Base-by-base conservation (phyloP, 1,140 invertebrate genomes). In the Heliconius melpomene region DNA sequence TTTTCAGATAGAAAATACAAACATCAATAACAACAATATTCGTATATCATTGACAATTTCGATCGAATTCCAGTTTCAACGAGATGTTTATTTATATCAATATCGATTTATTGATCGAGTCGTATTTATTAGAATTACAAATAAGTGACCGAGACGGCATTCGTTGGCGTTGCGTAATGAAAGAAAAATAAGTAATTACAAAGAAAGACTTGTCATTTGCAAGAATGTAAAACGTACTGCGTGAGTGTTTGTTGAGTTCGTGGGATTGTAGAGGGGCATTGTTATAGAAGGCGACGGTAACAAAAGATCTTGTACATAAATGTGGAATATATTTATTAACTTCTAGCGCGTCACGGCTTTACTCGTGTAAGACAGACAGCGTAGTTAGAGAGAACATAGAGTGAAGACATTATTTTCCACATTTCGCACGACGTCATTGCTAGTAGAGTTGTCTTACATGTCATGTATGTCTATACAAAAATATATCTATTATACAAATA, bases 111-210 rank as follows among this genome's bases (percentile, higher is more conserved):
- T 75, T 29, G 73, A 79, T n/a, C 78, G 38, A 75, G 72, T 75
- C 20, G 36, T 71, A 70, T 70, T 52, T 74, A 79, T 79, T 79
- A 75, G 73, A 79, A 79, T 79, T 75, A 79, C 78, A 75, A 79
- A 79, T 79, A 9, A 40, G 13, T 16, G 3, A 46, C 32, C 74
- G 29, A 76, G 36, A 66, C 9, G 13, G 26, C 60, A 16, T 66
- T 66, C 60, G 9, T 66, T 16, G 23, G 60, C 60, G 57, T 75
- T 79, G 46, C 78, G 73, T 75, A 79, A 79, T 54, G 46, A 23
- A 29, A 72, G 73, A 79, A 74, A 46, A 74, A 54, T 74, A 74
- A 57, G 38, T 29, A 36, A 36, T 74, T 57, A 74, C 57, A 60
- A 40, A 60, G 72, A 74, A 79, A 74, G 18, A 46, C 26, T 54